Percentiles rank a stretch among this genome's conserved stretches.
Conservation (phyloP, 2,797 vertebrate genomes). For the Scolopax rusticola region DNA sequence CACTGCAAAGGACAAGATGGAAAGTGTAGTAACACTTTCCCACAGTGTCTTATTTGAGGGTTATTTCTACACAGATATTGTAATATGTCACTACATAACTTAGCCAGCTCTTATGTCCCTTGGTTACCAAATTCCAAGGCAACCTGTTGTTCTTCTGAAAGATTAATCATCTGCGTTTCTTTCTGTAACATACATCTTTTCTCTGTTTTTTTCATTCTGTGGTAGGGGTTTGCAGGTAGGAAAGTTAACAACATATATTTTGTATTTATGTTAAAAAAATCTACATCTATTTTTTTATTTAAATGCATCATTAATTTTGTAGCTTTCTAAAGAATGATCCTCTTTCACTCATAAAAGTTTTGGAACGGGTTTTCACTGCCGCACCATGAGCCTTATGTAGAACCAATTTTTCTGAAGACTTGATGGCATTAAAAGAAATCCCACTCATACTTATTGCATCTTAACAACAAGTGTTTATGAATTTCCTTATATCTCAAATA, state of each 20-base stretch:
- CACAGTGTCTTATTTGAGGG: not conserved
- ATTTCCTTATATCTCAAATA: not conserved
- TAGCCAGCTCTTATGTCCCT: not conserved
- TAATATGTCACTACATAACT: not conserved
- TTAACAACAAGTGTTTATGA: not conserved
- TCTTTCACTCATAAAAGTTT: not conserved
- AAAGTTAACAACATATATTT: not conserved
- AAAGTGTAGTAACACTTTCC: not conserved
- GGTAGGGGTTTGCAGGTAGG: not conserved
- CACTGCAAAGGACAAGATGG: not conserved
- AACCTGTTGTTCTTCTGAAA: not conserved
- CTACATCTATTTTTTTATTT: not conserved
- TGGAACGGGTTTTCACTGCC: not conserved
- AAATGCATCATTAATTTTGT: not conserved
- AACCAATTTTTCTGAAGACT: not conserved
- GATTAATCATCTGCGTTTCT: not conserved
- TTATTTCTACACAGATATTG: not conserved
- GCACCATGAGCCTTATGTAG: not conserved
- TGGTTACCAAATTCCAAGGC: not conserved
- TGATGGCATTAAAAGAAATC: not conserved
- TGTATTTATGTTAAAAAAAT: not conserved
- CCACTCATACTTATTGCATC: not conserved
- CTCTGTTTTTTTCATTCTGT: not conserved
- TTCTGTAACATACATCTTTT: not conserved
- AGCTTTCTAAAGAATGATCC: not conserved